A percentile compares a stretch with the other conserved stretches of the same genome.
Conservation (phyloP, 1,140 invertebrate genomes). For the Uloborus diversus region DNA sequence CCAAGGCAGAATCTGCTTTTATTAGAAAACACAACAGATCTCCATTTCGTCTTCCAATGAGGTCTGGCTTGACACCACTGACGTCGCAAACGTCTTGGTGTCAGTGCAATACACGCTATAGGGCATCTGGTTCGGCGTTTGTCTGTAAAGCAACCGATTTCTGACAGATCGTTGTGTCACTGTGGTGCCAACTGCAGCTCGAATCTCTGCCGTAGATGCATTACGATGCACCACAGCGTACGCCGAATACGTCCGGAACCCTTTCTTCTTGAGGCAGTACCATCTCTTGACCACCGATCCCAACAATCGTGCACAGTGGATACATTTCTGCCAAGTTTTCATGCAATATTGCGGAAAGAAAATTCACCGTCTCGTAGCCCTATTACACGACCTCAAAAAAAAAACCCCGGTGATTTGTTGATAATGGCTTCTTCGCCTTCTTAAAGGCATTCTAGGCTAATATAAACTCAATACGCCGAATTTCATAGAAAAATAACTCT, state of each 20-base stretch:
- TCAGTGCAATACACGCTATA: constrained; percentile 4
- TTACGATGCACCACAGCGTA: constrained; percentile 5
- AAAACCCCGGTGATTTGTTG: not conserved
- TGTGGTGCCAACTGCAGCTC: constrained; percentile 2
- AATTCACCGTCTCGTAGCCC: constrained; percentile 14
- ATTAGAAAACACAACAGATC: constrained; percentile 2
- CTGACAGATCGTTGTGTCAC: constrained; percentile 23
- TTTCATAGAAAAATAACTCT: not conserved
- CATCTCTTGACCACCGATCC: constrained; percentile 3
- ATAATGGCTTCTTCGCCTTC: constrained; percentile 13
- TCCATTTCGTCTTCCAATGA: constrained; percentile 6
- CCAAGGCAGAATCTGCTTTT: not conserved
- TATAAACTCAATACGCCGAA: not conserved
- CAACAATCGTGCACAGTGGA: constrained; percentile 22
- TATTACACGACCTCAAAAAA: constrained; percentile 13
- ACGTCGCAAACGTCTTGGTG: not conserved
- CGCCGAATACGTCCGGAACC: not conserved
- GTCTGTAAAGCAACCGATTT: constrained; percentile 4
- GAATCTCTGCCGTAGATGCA: constrained; percentile 18
- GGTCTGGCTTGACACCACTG: not conserved
- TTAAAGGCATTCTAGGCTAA: constrained; percentile 27
- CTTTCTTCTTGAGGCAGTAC: not conserved
- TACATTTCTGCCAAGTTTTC: constrained; percentile 19
- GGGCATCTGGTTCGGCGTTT: constrained; percentile 2
- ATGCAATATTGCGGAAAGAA: constrained; percentile 11